Base-by-base conservation (phyloP, 2,113 vertebrate species). In the Marmota flaviventris region DNA sequence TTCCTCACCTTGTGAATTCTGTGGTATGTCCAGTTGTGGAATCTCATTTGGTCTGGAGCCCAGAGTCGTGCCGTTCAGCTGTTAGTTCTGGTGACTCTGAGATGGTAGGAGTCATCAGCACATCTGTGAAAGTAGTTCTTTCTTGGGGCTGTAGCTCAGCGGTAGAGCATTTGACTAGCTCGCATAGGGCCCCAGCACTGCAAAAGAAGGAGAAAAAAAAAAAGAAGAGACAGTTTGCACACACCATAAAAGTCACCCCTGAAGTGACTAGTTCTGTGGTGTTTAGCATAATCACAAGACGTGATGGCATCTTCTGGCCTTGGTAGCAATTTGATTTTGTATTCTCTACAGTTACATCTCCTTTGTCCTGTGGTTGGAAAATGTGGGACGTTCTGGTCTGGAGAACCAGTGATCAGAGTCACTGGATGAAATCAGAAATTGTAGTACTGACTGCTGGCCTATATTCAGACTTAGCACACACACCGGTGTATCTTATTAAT, bases 1-100 rank as follows among this genome's bases (percentile, higher is more conserved):
- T 34, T 51, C 20, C 27, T 72, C 11, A 2, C 65, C 6, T 3
- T 0, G 2, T 12, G 32, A 51, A 2, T 8, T 1, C 29, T 1
- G 12, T n/a, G 39, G 8, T 73, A 8, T 16, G 18, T 39, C 22
- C 45, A 9, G 9, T 18, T 11, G 24, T 32, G 63, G 25, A 16
- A 16, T 18, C 45, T 29, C 11, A 3, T 18, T n/a, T 37, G 6
- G 3, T 24, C 37, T 37, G 2, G 39, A 34, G n/a, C 37, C 42
- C 45, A 37, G 10, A n/a, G 8, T 8, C 16, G 18, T 42, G n/a
- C 56, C 34, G 24, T 32, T 14, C 5, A 51, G 1, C 45, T 51
- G n/a, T 53, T 3, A 10, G 0, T 34, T 45, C 34, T 29, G 53
- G 77, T 51, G 77, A 51, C 53, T 77, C 37, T 73, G 77, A 73